Percentiles rank a stretch among this genome's conserved stretches.
Conservation (phyloP, 2,113 vertebrate genomes). For the Phylloscopus whistleri region DNA sequence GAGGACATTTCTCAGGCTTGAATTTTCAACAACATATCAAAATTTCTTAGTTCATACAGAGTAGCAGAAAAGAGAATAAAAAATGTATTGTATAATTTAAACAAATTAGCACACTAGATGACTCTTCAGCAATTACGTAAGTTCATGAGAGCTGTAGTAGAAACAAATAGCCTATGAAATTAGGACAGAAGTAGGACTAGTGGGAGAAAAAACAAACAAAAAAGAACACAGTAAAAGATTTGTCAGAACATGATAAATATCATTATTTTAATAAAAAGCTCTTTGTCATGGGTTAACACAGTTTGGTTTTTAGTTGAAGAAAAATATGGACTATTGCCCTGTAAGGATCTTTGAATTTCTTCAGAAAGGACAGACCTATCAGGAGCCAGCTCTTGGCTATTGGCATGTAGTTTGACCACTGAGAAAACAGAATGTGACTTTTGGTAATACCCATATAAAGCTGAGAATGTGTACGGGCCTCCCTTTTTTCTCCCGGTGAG, state of each 20-base stretch:
- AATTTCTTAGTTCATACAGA: neutral
- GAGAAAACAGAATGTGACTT: too few relatives aligned
- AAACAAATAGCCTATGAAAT: neutral
- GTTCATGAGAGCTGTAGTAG: neutral
- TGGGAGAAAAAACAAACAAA: neutral
- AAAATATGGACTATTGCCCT: too few relatives aligned
- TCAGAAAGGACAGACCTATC: too few relatives aligned
- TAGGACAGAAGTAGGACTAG: neutral
- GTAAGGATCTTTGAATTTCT: too few relatives aligned
- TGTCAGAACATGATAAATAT: neutral
- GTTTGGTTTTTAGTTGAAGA: too few relatives aligned
- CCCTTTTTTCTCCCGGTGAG: too few relatives aligned
- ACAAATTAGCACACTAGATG: neutral
- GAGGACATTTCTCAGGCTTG: neutral
- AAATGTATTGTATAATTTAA: neutral
- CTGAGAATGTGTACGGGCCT: too few relatives aligned
- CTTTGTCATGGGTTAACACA: too few relatives aligned
- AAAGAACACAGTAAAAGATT: neutral
- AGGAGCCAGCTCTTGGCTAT: too few relatives aligned
- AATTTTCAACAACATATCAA: neutral
- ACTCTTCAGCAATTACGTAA: neutral
- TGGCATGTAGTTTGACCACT: too few relatives aligned
- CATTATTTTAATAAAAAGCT: neutral
- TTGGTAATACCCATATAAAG: too few relatives aligned
- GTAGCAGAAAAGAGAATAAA: neutral